Conservation (phyloP, 2,888 invertebrate species). For the Leptinotarsa haldemani region DNA sequence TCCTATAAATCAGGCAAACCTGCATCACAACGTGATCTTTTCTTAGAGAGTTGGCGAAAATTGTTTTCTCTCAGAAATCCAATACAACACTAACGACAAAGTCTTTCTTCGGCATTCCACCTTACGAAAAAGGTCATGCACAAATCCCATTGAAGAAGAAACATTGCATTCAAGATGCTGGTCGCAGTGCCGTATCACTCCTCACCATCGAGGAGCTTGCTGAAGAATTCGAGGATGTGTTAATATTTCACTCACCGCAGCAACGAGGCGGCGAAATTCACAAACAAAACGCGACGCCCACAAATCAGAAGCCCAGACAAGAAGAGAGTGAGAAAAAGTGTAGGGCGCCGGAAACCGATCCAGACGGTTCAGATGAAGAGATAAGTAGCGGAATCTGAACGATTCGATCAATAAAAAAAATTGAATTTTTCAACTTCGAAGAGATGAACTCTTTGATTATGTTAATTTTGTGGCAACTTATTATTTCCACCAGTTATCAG, state of each 20-base stretch:
- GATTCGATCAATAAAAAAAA: conserved; percentile 1
- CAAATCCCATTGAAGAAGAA: conserved; percentile 32
- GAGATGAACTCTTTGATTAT: neutral
- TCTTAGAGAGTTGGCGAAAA: neutral
- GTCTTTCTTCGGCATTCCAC: conserved; percentile 13
- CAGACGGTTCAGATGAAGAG: conserved; percentile 19
- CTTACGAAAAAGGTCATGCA: conserved; percentile 26
- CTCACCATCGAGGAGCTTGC: conserved; percentile 62
- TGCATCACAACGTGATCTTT: neutral
- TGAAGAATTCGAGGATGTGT: conserved; percentile 62
- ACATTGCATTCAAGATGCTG: conserved; percentile 36
- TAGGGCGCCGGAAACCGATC: conserved; percentile 16
- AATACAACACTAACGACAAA: neutral
- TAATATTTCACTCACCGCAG: conserved; percentile 62
- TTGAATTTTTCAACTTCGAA: neutral
- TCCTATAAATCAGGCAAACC: neutral
- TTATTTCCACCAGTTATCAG: no score
- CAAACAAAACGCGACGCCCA: conserved; percentile 52
- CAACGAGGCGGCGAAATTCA: conserved; percentile 56
- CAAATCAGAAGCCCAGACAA: conserved; percentile 47
- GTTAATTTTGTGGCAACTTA: no score
- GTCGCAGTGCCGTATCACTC: conserved; percentile 61
- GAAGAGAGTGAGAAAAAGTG: conserved; percentile 15
- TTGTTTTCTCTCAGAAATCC: neutral
- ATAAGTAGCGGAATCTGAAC: neutral